phyloP scores from a whole-genome alignment of 2,797 vertebrate genomes.

The Silurus lanzhouensis region DNA sequence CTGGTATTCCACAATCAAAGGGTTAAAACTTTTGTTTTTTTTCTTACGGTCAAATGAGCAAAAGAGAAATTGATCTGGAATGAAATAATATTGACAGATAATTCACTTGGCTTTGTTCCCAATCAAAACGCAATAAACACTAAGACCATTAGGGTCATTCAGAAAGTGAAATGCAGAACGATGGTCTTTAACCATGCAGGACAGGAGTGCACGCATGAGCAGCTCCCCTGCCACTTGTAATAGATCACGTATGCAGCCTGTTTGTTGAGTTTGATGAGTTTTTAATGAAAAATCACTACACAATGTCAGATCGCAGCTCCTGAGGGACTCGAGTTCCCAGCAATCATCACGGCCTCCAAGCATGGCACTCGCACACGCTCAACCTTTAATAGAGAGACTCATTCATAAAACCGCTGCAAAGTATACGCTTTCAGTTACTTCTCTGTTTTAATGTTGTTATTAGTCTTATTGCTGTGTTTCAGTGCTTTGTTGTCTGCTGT shows the following conservation, averaged over 20 bases:
- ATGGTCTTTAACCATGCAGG: not conserved
- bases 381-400: too few relatives aligned
- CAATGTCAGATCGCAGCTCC: too few relatives aligned
- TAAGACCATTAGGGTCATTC: slow-evolving; percentile 13
- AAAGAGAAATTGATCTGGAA: slow-evolving; percentile 35
- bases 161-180: slow-evolving; percentile 16
- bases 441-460: too few relatives aligned
- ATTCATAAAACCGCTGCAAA: too few relatives aligned
- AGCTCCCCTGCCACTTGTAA: not conserved
- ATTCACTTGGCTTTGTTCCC: not conserved
- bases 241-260: not conserved
- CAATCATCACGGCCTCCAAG: too few relatives aligned
- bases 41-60: slow-evolving; percentile 30
- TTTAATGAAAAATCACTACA: slow-evolving; percentile 1
- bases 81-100: not conserved
- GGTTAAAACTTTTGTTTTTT: slow-evolving; percentile 24
- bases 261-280: not conserved
- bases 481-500: too few relatives aligned
- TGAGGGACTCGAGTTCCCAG: too few relatives aligned
- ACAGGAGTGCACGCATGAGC: not conserved
- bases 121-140: slow-evolving; percentile 2
- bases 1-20: slow-evolving; percentile 21
- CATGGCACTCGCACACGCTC: too few relatives aligned
- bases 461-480: too few relatives aligned
- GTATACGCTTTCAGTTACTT: too few relatives aligned